Evolutionary conservation across 2,797 vertebrate genomes (phyloP), one percentile per base, ranked within the genome.

Genomic region (Micrastur ruficollis): DNA sequence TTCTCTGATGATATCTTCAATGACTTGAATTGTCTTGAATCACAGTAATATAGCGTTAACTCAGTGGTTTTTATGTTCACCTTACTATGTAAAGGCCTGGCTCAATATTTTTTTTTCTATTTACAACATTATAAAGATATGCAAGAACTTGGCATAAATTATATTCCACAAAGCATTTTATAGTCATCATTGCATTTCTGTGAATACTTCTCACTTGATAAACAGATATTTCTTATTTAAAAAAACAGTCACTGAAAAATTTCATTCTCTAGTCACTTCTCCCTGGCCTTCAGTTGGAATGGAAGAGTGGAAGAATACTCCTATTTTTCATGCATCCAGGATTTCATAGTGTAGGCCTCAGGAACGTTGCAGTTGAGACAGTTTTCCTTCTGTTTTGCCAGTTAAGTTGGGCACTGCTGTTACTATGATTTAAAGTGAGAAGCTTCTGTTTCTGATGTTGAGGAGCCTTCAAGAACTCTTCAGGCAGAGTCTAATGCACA

Each of bases 351-450:
- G 8, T 5, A 27, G 19, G 56, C 29, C 32, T 81, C 9, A 4
- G 46, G 23, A 91, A 12, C 0, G 0, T 10, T 59, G 44, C 29
- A 36, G 56, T 9, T 78, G 36, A 52, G 79, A 59, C 21, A 12
- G 21, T 59, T 81, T 75, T 44, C 22, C 4, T 68, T 36, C n/a
- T n/a, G 29, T 27, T 83, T 78, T 40, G 34, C 38, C 46, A 59
- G 31, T 31, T 32, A 3, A 18, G 34, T 31, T 79, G 71, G 74
- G 22, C 31, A 40, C 49, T 55, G 50, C 56, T 71, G 49, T 63
- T 80, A 38, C 55, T 62, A 2, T 31, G 25, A 80, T 86, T 91
- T 81, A 18, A 91, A 86, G 49, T 56, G n/a, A 93, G 67, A 79
- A 65, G 12, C 25, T 73, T 79, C 75, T 76, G 9, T 59, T 76